Conservation (phyloP, 1,140 invertebrate species). For the Drosophila cardini region DNA sequence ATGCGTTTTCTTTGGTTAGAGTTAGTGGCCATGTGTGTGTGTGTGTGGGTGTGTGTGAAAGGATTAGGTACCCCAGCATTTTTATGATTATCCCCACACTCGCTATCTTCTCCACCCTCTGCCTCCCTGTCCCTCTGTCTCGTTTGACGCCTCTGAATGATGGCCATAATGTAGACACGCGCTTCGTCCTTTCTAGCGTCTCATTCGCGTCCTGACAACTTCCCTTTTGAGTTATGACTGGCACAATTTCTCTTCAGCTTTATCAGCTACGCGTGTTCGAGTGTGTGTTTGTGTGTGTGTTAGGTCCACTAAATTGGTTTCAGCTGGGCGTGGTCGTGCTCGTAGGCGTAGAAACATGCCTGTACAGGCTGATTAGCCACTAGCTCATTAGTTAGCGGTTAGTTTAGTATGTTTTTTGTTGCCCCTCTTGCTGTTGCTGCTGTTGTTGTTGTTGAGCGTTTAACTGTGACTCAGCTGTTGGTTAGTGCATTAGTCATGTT, state of each 20-base stretch:
- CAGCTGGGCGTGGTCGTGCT: neutral
- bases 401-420: conserved; percentile 34
- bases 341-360: conserved; percentile 21
- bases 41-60: conserved; percentile 52
- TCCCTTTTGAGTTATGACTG: conserved; percentile 73
- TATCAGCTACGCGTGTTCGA: conserved; percentile 56
- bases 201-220: conserved; percentile 47
- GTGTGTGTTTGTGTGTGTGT: conserved; percentile 22
- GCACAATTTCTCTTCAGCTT: conserved; percentile 69
- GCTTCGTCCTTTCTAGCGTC: conserved; percentile 32
- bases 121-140: conserved; percentile 2
- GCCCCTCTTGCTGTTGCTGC: neutral
- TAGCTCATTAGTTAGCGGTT: conserved; percentile 50
- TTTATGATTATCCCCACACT: conserved; percentile 51
- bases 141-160: conserved; percentile 55
- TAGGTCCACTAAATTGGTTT: conserved; percentile 43
- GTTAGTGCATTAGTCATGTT: conserved; percentile 71
- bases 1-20: conserved; percentile 72
- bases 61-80: conserved; percentile 53
- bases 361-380: conserved; percentile 46
- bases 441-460: conserved; percentile 8
- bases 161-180: conserved; percentile 56
- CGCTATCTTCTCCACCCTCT: neutral
- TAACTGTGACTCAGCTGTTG: conserved; percentile 58
- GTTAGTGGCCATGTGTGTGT: conserved; percentile 50